Conservation (phyloP, 2,113 vertebrate genomes). For the Sialia sialis region DNA sequence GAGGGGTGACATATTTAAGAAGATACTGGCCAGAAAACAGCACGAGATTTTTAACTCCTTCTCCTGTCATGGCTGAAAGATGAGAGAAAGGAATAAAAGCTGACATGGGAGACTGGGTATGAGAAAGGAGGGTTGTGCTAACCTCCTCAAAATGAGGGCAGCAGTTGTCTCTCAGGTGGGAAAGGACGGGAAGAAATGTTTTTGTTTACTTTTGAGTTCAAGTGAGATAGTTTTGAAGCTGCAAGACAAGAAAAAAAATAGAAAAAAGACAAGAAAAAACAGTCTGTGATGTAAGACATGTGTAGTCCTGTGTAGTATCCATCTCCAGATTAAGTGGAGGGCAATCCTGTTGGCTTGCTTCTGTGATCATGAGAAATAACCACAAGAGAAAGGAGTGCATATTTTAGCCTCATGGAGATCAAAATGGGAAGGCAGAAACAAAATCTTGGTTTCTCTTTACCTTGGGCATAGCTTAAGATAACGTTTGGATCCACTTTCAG, state of each 20-base stretch:
- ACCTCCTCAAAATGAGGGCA: neutral
- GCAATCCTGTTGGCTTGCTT: neutral
- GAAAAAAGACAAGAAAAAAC: neutral
- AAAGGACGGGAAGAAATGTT: neutral
- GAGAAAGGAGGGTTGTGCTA: neutral
- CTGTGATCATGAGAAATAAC: neutral
- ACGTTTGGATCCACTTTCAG: neutral
- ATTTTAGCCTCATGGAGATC: neutral
- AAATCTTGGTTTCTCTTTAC: neutral
- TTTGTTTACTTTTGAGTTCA: neutral
- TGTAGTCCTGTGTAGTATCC: neutral
- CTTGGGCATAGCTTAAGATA: neutral
- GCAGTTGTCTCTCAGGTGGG: neutral
- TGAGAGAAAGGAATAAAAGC: neutral
- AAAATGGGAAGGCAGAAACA: neutral
- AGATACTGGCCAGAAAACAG: neutral
- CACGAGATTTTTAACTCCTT: neutral
- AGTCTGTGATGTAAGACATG: neutral
- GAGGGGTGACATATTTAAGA: neutral
- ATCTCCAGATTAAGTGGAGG: fast-evolving
- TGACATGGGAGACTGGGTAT: neutral
- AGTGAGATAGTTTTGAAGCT: neutral
- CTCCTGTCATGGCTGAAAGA: neutral
- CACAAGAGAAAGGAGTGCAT: neutral
- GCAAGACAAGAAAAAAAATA: neutral